Conservation (phyloP, 2,888 invertebrate species). For the Torymus aiolomorphi region DNA sequence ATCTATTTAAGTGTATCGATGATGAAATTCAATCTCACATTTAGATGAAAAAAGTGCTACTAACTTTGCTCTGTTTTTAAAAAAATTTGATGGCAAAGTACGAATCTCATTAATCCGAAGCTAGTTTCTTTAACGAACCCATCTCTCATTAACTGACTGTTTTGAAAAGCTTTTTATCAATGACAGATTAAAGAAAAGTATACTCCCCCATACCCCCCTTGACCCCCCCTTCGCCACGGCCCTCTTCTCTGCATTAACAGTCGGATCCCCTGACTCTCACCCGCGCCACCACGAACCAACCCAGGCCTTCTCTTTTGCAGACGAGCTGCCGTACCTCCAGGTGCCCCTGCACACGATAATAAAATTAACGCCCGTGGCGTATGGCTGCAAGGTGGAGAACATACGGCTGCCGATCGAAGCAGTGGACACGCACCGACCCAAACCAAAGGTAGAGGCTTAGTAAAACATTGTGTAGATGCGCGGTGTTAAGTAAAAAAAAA, state of each 20-base stretch:
- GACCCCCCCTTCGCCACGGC: neutral
- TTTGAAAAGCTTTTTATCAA: constrained; percentile 6
- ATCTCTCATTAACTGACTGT: no score
- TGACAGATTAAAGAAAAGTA: constrained; percentile 43
- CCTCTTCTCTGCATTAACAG: constrained; percentile 25
- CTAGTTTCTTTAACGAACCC: no score
- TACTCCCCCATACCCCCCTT: constrained; percentile 19
- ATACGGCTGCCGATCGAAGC: constrained; percentile 94
- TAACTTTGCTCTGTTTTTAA: constrained; percentile 8
- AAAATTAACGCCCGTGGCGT: constrained; percentile 97
- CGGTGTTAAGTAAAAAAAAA: neutral
- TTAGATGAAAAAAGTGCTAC: neutral
- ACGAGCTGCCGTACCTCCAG: constrained; percentile 91
- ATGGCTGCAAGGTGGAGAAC: constrained; percentile 97
- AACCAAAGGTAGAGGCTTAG: constrained; percentile 83
- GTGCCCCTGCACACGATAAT: constrained; percentile 97
- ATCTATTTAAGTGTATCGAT: no score
- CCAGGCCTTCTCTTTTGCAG: constrained; percentile 76
- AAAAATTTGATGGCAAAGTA: no score
- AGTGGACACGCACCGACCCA: constrained; percentile 96
- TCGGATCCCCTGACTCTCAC: constrained; percentile 20
- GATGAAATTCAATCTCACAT: no score
- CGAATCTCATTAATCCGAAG: no score
- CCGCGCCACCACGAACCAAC: constrained; percentile 38
- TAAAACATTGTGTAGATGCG: constrained; percentile 36